phyloP scores from a whole-genome alignment of 1,140 invertebrate genomes.

The Drosophila bipectinata region DNA sequence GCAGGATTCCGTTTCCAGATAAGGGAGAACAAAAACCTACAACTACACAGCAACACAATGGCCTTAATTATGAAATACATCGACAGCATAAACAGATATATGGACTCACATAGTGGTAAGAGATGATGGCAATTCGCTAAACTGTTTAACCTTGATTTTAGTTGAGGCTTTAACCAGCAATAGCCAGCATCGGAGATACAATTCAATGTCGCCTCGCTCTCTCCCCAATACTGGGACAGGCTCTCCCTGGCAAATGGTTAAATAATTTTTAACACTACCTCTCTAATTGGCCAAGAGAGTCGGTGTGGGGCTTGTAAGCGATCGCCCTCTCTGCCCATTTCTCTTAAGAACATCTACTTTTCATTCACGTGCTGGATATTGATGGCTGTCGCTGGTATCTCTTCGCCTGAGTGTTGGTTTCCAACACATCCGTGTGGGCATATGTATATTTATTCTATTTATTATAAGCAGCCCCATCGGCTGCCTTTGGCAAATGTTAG shows the following conservation, averaged over 20 bases:
- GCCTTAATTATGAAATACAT: slow-evolving; percentile 87
- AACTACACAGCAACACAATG: slow-evolving; percentile 84
- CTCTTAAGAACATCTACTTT: slow-evolving; percentile 6
- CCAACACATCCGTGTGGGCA: background rate
- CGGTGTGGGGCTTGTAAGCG: background rate
- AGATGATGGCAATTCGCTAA: slow-evolving; percentile 39
- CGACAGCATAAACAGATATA: slow-evolving; percentile 87
- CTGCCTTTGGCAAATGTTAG: slow-evolving; percentile 43
- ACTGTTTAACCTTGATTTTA: slow-evolving; percentile 72
- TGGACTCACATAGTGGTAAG: slow-evolving; percentile 87
- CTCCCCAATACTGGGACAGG: slow-evolving; percentile 34
- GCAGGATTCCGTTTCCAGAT: slow-evolving; percentile 33
- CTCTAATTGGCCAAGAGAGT: slow-evolving; percentile 63
- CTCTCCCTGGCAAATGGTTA: slow-evolving; percentile 61
- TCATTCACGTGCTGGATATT: slow-evolving; percentile 22
- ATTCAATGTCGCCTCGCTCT: slow-evolving; percentile 25
- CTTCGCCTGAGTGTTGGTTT: too few species aligned
- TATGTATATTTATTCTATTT: slow-evolving; percentile 29
- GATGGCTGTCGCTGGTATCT: background rate
- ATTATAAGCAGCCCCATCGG: slow-evolving; percentile 10
- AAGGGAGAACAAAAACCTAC: slow-evolving; percentile 38
- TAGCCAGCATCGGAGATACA: background rate
- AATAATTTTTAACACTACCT: slow-evolving; percentile 70
- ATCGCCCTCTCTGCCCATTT: background rate
- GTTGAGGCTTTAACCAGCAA: slow-evolving; percentile 35